Base-by-base conservation (phyloP, 2,888 invertebrate genomes). In the Callimorpha dominula region DNA sequence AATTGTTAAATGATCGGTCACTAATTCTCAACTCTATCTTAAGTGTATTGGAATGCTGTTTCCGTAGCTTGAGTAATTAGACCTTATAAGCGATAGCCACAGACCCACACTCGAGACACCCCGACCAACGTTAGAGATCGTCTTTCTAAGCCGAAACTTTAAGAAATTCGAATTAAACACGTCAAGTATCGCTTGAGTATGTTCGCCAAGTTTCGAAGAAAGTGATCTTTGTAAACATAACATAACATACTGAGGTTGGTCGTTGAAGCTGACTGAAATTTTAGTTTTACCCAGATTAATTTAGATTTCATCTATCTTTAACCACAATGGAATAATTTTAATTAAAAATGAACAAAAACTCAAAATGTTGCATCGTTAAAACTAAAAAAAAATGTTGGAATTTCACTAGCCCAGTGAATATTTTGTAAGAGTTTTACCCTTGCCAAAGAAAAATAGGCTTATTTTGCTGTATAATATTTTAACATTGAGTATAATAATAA, bases 91-190 rank as follows among this genome's bases (percentile, higher is more conserved):
- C 6, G 49, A 42, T 52, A 42, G 42, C 7, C 50, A 66, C 52
- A 54, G 17, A 9, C 0, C 1, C 42, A 67, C 43, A 64, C 43
- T 42, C n/a, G 17, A 50, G 12, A 54, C n/a, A 42, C 8, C n/a
- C 52, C 52, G n/a, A 40, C 0, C 4, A 17, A 4, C 0, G 42
- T 42, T 17, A 11, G 31, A 67, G 17, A 67, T 52, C 42, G 42
- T 12, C n/a, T 67, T n/a, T n/a, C 54, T 67, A 67, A 67, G 17
- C 54, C 42, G 42, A 67, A 54, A 67, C 67, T 67, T 12, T n/a
- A n/a, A 67, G 42, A 54, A 67, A 42, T 67, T 67, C 40, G n/a
- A 42, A 4, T 66, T 11, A 7, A 11, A 40, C 40, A 50, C 14
- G 17, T 52, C 67, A 8, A 54, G 67, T 66, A n/a, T 40, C 66